Evolutionary conservation across 1,140 invertebrate genomes (phyloP).

Genomic region (Belonocnema kinseyi): DNA sequence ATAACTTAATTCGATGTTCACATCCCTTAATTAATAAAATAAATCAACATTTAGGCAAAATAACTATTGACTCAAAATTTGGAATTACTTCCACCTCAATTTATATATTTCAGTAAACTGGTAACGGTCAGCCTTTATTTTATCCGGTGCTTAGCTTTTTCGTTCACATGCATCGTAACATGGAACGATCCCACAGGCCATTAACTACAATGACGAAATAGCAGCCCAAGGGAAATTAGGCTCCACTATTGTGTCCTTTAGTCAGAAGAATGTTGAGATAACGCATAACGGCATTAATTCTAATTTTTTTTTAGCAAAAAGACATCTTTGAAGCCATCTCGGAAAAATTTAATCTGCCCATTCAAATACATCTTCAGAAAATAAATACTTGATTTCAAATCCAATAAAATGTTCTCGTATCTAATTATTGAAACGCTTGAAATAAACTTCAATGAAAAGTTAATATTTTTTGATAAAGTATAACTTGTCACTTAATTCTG

Average conservation of each 20-base stretch:
- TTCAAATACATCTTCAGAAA: not conserved
- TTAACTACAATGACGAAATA: constrained; percentile 29
- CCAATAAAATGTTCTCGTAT: no score
- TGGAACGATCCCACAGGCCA: constrained; percentile 25
- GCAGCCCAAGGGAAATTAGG: constrained; percentile 20
- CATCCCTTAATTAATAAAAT: no score
- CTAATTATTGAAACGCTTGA: no score
- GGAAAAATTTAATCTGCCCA: not conserved
- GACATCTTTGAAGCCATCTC: not conserved
- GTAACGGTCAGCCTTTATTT: not conserved
- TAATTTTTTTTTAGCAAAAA: constrained; percentile 12
- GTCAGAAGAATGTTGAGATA: constrained; percentile 27
- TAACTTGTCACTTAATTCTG: no score
- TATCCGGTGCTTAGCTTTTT: constrained; percentile 10
- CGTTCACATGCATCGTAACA: constrained; percentile 11
- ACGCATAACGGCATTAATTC: constrained; percentile 16
- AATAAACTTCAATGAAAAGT: no score
- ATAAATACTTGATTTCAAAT: not conserved
- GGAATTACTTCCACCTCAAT: no score
- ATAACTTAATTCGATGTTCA: no score
- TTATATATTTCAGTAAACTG: not conserved
- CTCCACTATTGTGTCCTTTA: constrained; percentile 13
- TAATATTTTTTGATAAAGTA: no score
- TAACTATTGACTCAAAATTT: no score
- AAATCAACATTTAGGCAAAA: no score